Evolutionary conservation across 2,888 invertebrate species (phyloP), one percentile per base, ranked within the genome.

Genomic region (Reticulitermes lucifugus): DNA sequence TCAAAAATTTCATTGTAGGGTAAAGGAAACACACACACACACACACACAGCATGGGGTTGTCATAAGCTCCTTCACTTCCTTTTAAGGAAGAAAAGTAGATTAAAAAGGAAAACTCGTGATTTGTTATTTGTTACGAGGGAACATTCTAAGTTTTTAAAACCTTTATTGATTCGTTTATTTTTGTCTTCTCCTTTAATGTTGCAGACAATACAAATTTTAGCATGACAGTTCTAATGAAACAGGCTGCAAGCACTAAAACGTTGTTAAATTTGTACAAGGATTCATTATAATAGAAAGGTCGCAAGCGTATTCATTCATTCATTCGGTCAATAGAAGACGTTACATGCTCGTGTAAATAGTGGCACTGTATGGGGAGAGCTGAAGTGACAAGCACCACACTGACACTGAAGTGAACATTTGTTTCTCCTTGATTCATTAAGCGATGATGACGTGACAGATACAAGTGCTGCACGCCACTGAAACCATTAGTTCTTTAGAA

Each of bases 351-450:
- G 18, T 55, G 55, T 55, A 18, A 55, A 55, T 18, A 51, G 18
- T n/a, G 65, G 12, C 65, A n/a, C n/a, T 25, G 65, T 65, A 25
- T 10, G n/a, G n/a, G n/a, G 25, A 65, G 6, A 65, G 25, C 55
- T 14, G 18, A 55, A 46, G 46, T 46, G 46, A 46, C 46, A 46
- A 18, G n/a, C 65, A 10, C n/a, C 25, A 43, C 0, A 77, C 5
- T 46, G 46, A 46, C 43, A 75, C 41, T 75, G 7, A 75, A 43
- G 35, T 43, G 12, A 77, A 77, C 22, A n/a, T 46, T 77, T 21
- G 22, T 77, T 51, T 77, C 73, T 77, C 25, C n/a, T n/a, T n/a
- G n/a, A 77, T 77, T 46, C 77, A 77, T n/a, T 77, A 77, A 22
- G n/a, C 77, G 5, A n/a, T 77, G 77, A 77, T 22, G 46, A 14